Percentiles rank a stretch among this genome's conserved stretches.
These are phyloP conservation scores for Lithophane leautieri DNA, from an alignment of 2,888 invertebrate species.

Conservation along the genomic window DNA sequence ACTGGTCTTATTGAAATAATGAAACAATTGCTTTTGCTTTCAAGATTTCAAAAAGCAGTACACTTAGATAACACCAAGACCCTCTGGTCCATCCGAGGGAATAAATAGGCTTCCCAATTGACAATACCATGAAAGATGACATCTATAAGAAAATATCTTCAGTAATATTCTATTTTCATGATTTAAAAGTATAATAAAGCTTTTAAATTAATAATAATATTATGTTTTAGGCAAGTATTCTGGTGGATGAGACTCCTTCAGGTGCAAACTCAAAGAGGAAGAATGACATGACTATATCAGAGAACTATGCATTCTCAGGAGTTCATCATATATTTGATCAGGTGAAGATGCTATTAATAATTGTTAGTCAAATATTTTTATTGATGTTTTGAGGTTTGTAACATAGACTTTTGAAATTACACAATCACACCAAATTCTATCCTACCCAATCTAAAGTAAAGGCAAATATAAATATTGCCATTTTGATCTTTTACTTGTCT, in stretches of 20 bases:
- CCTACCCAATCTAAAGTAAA: background rate
- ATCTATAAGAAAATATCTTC: background rate
- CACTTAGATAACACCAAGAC: background rate
- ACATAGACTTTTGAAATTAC: background rate
- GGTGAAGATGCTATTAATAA: slow-evolving; percentile 79
- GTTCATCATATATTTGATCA: slow-evolving; percentile 97
- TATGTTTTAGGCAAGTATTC: slow-evolving; percentile 80
- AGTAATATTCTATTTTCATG: background rate
- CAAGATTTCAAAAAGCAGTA: background rate
- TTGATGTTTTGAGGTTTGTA: background rate
- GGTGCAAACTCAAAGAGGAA: slow-evolving; percentile 79
- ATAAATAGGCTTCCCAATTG: background rate
- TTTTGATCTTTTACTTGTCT: background rate
- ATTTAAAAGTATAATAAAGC: background rate
- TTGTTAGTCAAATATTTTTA: background rate
- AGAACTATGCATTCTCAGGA: slow-evolving; percentile 96
- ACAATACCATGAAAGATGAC: too few relatives aligned
- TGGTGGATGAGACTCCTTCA: slow-evolving; percentile 78
- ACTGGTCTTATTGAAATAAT: background rate
- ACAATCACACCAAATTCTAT: background rate
- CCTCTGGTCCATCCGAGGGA: too few relatives aligned
- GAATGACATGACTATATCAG: slow-evolving; percentile 91
- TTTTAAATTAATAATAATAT: background rate
- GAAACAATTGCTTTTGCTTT: background rate
- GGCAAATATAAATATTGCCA: background rate